These are phyloP conservation scores for Hoplodrina ambigua DNA, from an alignment of 2,888 invertebrate species.

Conservation along the genomic window DNA sequence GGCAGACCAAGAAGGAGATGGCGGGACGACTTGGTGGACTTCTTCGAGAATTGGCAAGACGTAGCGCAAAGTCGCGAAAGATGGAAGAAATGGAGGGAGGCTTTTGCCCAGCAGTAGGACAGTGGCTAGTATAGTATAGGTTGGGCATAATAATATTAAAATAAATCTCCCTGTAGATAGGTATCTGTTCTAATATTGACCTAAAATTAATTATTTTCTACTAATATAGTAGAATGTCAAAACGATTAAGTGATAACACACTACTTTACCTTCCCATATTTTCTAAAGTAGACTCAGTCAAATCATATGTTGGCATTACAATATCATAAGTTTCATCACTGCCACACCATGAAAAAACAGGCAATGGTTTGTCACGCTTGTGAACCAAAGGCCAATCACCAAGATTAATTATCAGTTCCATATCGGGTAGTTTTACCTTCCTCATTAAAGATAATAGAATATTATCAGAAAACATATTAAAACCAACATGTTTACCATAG, in stretches of 20 bases:
- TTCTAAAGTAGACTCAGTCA: constrained; percentile 97
- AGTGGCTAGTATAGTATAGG: too few species aligned
- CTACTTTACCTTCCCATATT: constrained; percentile 95
- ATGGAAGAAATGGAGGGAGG: too few species aligned
- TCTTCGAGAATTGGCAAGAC: too few species aligned
- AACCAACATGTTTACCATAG: constrained; percentile 98
- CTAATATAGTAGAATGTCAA: too few species aligned
- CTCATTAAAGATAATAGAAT: constrained; percentile 95
- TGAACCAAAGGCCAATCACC: constrained; percentile 98
- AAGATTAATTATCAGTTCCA: constrained; percentile 97
- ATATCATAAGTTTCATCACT: constrained; percentile 96
- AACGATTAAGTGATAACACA: neutral
- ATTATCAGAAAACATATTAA: constrained; percentile 98
- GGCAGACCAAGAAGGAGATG: too few species aligned
- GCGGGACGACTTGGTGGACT: too few species aligned
- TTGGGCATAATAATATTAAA: too few species aligned
- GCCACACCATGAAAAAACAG: constrained; percentile 99
- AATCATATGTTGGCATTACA: constrained; percentile 98
- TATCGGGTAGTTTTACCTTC: constrained; percentile 95
- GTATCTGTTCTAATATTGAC: too few species aligned
- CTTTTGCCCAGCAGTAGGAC: too few species aligned
- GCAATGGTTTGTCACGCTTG: constrained; percentile 90
- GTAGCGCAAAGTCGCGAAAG: too few species aligned
- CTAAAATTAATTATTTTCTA: too few species aligned
- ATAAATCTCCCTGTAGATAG: too few species aligned